Evolutionary conservation across 2,113 vertebrate genomes (phyloP), one percentile per base, ranked within the genome.

Genomic region (Lamprotornis superbus): DNA sequence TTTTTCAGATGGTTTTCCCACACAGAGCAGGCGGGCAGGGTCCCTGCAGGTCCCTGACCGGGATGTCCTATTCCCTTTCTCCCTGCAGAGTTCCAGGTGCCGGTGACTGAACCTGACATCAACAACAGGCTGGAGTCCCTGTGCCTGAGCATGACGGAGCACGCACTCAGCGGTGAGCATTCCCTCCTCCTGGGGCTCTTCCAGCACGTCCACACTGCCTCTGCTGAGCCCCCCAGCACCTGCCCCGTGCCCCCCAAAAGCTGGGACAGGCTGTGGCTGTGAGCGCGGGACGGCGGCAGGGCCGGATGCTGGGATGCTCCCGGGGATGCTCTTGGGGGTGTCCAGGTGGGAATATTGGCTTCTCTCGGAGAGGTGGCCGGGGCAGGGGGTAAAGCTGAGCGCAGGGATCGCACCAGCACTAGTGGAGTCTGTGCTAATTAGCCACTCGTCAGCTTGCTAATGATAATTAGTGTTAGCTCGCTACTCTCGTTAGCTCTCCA

Each of bases 101-200:
- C 99, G 2, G 99, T 98, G 98, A 99, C 98, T 61, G 99, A 99
- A 98, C 99, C 99, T 46, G 99, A 99, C 97, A 99, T 99, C 98
- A 99, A 99, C 98, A 99, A 99, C 95, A 99, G 99, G 89, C 98
- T 99, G 92, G 99, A 99, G 98, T 99, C 99, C 92, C 98, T 99
- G 98, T 99, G 99, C 98, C 98, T 99, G 97, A 99, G 99, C 97
- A 99, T 99, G 99, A 99, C 99, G 8, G 99, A 99, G 97, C 99
- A 99, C 68, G 99, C 99, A 37, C 98, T 99, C 97, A 99, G 98
- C 98, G 99, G 99, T 99, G 95, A 98, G 98, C 95, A 91, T 33
- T 71, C 70, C 75, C 79, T 71, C 61, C 39, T 65, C 23, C 71
- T 93, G 13, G 49, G 70, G 79, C 63, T 92, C 79, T 91, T 90